Conservation (phyloP, 1,140 invertebrate genomes). For the Myzus persicae region DNA sequence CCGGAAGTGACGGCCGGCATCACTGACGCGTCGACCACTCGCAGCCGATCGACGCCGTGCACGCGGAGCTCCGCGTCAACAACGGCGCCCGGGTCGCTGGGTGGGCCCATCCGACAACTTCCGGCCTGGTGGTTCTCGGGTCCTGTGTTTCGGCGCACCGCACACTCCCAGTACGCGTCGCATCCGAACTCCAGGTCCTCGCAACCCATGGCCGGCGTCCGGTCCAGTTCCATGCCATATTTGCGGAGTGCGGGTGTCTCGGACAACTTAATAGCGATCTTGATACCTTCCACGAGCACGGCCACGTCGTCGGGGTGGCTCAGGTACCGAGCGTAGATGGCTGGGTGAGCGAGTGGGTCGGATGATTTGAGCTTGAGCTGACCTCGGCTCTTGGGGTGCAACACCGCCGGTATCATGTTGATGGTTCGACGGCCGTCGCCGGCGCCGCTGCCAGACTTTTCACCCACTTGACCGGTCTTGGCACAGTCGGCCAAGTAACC, state of each 20-base stretch:
- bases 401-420: slow-evolving; percentile 74
- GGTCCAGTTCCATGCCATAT: slow-evolving; percentile 77
- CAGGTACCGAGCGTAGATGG: slow-evolving; percentile 87
- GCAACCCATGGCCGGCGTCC: slow-evolving; percentile 76
- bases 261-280: slow-evolving; percentile 74
- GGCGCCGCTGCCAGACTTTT: slow-evolving; percentile 66
- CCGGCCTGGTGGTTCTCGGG: slow-evolving; percentile 87
- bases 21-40: slow-evolving; percentile 82
- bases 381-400: slow-evolving; percentile 84
- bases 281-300: slow-evolving; percentile 77
- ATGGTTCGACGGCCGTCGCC: slow-evolving; percentile 65
- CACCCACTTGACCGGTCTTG: slow-evolving; percentile 83
- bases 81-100: slow-evolving; percentile 73
- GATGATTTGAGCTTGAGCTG: slow-evolving; percentile 74
- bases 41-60: slow-evolving; percentile 73
- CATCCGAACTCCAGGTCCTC: slow-evolving; percentile 76
- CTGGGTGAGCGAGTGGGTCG: slow-evolving; percentile 81
- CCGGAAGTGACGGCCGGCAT: slow-evolving; percentile 79
- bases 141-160: slow-evolving; percentile 76
- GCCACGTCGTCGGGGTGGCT: slow-evolving; percentile 78
- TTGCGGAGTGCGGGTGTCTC: slow-evolving; percentile 73
- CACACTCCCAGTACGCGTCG: slow-evolving; percentile 84
- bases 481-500: slow-evolving; percentile 84
- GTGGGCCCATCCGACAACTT: slow-evolving; percentile 81
- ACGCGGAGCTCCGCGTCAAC: slow-evolving; percentile 76